Evolutionary conservation across 1,140 invertebrate species (phyloP).

Genomic region (Ceratina japonica): DNA sequence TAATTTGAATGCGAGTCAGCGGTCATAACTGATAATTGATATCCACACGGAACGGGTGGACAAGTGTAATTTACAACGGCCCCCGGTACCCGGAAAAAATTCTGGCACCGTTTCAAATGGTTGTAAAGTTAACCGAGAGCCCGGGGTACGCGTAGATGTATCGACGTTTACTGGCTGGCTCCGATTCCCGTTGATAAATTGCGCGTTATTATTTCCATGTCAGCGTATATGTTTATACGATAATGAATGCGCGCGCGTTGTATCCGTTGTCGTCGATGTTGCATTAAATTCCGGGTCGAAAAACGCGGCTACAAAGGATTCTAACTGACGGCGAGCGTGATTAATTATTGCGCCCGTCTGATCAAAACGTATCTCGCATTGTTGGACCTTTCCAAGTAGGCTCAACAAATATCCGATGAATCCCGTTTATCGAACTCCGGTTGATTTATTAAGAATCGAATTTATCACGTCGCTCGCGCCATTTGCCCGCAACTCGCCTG

Average conservation of each 20-base stretch:
- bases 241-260: slow-evolving; percentile 14
- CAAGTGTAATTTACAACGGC: slow-evolving; percentile 56
- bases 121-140: slow-evolving; percentile 61
- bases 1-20: slow-evolving; percentile 24
- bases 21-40: slow-evolving; percentile 57
- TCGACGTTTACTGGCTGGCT: slow-evolving; percentile 53
- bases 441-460: neutral
- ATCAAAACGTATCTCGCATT: neutral
- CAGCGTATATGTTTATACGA: slow-evolving; percentile 41
- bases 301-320: slow-evolving; percentile 7
- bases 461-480: neutral
- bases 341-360: neutral
- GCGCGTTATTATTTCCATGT: slow-evolving; percentile 58
- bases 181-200: slow-evolving; percentile 58
- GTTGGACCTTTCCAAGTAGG: neutral
- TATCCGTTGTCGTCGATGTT: neutral
- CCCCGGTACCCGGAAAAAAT: slow-evolving; percentile 40
- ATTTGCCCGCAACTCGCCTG: too few relatives aligned
- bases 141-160: slow-evolving; percentile 52
- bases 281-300: neutral
- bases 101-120: slow-evolving; percentile 62
- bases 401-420: neutral
- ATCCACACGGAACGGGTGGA: slow-evolving; percentile 30
- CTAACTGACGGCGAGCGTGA: neutral
- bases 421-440: neutral